Evolutionary conservation across 2,888 invertebrate species (phyloP).

Genomic region (Sipha maydis): DNA sequence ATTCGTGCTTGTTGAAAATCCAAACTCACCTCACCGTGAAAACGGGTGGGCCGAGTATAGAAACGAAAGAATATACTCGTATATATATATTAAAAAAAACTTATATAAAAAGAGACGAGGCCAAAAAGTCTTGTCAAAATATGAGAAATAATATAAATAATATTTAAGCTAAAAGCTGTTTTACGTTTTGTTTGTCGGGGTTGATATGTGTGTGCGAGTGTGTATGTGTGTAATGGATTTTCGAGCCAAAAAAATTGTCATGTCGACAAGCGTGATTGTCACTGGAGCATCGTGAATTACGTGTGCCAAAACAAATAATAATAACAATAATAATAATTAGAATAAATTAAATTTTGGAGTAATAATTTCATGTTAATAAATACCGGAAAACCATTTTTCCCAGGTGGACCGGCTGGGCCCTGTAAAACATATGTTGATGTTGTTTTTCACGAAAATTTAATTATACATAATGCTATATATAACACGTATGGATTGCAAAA

Average conservation of each 20-base stretch:
- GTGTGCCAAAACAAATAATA: slow-evolving; percentile 59
- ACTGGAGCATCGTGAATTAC: not conserved
- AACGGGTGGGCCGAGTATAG: not conserved
- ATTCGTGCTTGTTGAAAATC: not conserved
- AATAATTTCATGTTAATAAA: slow-evolving; percentile 66
- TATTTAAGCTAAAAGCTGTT: slow-evolving; percentile 37
- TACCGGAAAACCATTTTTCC: slow-evolving; percentile 93
- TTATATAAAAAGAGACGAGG: slow-evolving; percentile 14
- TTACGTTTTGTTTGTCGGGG: not conserved
- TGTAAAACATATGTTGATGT: slow-evolving; percentile 69
- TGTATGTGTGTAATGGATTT: not conserved
- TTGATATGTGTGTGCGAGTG: not conserved
- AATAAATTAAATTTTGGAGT: slow-evolving; percentile 2
- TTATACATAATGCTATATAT: not conserved
- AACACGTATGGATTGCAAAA: no score
- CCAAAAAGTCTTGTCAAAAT: slow-evolving; percentile 38
- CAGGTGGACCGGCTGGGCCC: slow-evolving; percentile 83
- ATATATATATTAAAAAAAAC: not conserved
- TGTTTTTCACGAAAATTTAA: not conserved
- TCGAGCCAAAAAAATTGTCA: slow-evolving; percentile 3
- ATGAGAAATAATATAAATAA: slow-evolving; percentile 28
- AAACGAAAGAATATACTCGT: not conserved
- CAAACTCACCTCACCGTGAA: not conserved
- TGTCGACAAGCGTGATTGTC: slow-evolving; percentile 55
- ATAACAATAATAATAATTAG: slow-evolving; percentile 26